Conservation (phyloP, 1,140 invertebrate genomes). For the Heliconius congener region DNA sequence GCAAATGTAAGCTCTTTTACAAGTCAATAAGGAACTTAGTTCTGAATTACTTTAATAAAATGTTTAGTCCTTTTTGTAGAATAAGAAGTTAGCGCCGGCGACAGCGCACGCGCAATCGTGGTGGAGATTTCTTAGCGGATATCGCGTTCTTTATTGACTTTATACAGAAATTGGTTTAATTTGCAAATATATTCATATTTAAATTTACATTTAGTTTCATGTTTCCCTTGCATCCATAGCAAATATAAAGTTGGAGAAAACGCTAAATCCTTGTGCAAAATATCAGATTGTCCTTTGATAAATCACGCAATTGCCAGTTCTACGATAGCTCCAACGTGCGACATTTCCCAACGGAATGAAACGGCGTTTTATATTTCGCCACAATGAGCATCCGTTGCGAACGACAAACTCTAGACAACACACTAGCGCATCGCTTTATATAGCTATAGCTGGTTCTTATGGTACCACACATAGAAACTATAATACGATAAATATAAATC, state of each 20-base stretch:
- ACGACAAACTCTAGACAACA: conserved; percentile 33
- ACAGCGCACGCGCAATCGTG: conserved; percentile 43
- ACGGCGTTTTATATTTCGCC: conserved; percentile 32
- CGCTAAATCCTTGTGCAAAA: not conserved
- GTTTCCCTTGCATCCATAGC: not conserved
- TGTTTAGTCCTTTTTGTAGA: conserved; percentile 35
- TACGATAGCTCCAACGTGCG: conserved; percentile 14
- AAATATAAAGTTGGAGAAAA: not conserved
- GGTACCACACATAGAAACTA: not conserved
- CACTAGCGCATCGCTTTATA: conserved; percentile 13
- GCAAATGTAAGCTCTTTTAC: conserved; percentile 26
- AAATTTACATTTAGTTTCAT: not conserved
- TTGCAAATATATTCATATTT: not conserved
- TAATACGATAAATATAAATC: conserved; percentile 1
- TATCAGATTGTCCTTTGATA: conserved; percentile 24
- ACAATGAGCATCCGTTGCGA: conserved; percentile 39
- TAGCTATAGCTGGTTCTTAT: conserved; percentile 11
- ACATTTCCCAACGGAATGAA: conserved; percentile 25
- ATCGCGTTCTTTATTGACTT: conserved; percentile 23
- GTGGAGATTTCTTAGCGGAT: conserved; percentile 39
- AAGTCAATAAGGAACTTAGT: conserved; percentile 11
- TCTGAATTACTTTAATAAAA: not conserved
- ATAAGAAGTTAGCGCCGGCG: conserved; percentile 47
- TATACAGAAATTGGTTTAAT: not conserved
- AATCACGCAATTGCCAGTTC: conserved; percentile 24